Conservation (phyloP, 2,888 invertebrate species). For the Laothoe populi region DNA sequence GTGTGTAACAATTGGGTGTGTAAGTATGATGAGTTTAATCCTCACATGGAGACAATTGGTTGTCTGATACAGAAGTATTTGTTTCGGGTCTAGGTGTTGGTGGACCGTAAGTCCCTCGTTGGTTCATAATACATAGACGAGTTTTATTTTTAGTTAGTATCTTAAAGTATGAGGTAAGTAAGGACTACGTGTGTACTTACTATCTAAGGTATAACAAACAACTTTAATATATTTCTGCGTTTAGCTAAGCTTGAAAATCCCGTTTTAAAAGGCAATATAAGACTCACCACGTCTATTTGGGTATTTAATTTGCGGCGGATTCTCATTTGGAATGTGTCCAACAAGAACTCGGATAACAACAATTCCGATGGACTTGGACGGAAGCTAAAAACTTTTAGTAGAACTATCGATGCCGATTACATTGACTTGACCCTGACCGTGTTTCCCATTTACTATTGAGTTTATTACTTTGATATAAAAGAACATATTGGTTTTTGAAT, state of each 20-base stretch:
- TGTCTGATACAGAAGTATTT: too few relatives aligned
- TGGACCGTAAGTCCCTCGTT: too few relatives aligned
- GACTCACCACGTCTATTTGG: conserved; percentile 1
- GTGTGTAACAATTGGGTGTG: too few relatives aligned
- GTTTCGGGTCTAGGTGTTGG: too few relatives aligned
- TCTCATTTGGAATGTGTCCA: conserved; percentile 57
- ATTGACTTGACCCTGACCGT: not conserved
- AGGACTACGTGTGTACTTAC: too few relatives aligned
- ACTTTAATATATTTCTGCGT: not conserved
- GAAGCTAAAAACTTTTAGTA: conserved; percentile 42
- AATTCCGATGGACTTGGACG: conserved; percentile 44
- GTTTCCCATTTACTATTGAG: not conserved
- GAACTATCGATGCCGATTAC: not conserved
- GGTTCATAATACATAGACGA: too few relatives aligned
- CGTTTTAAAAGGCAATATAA: not conserved
- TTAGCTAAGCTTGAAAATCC: not conserved
- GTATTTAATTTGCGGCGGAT: conserved; percentile 53
- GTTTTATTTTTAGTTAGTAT: too few relatives aligned
- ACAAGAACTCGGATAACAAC: conserved; percentile 40
- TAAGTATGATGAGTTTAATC: too few relatives aligned
- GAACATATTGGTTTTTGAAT: not conserved
- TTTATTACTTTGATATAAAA: conserved; percentile 10
- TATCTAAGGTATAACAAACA: not conserved
- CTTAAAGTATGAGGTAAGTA: too few relatives aligned
- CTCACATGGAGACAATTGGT: too few relatives aligned